Conservation (phyloP, 2,797 vertebrate species). For the Ctenochaetus hawaiiensis region DNA sequence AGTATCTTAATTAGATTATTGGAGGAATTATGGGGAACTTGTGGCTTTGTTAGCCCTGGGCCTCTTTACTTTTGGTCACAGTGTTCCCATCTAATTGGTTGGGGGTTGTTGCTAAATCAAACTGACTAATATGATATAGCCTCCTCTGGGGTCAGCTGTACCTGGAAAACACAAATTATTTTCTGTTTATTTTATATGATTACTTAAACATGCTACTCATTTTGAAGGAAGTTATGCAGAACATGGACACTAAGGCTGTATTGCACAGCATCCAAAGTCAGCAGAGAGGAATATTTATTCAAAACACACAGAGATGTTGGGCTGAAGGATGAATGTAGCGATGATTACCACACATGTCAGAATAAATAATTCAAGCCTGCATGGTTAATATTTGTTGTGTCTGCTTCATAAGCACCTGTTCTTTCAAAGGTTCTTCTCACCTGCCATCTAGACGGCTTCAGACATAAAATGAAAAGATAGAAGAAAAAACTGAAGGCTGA, state of each 20-base stretch:
- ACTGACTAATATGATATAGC: constrained; percentile 35
- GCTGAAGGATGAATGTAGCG: background rate
- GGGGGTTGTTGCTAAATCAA: constrained; percentile 60
- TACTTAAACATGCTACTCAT: constrained; percentile 5
- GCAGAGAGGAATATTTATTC: constrained; percentile 10
- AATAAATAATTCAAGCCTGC: constrained; percentile 19
- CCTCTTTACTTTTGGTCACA: constrained; percentile 58
- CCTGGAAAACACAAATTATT: background rate
- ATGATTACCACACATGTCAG: constrained; percentile 32
- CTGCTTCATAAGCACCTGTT: constrained; percentile 35
- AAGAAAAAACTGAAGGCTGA: constrained; percentile 28
- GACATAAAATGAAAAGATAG: constrained; percentile 37
- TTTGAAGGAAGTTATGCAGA: constrained; percentile 1
- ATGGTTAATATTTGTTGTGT: constrained; percentile 38
- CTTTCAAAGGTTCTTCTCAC: constrained; percentile 39
- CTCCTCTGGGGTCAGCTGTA: constrained; percentile 26
- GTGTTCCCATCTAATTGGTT: constrained; percentile 68
- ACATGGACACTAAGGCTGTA: background rate
- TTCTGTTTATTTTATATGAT: constrained; percentile 21
- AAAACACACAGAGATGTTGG: constrained; percentile 9
- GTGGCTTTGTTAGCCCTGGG: constrained; percentile 62
- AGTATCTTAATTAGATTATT: constrained; percentile 77
- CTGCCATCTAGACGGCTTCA: constrained; percentile 35
- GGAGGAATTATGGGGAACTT: constrained; percentile 61
- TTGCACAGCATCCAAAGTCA: constrained; percentile 10